Base-by-base conservation (phyloP, 2,888 invertebrate species). In the Arge pagana region DNA sequence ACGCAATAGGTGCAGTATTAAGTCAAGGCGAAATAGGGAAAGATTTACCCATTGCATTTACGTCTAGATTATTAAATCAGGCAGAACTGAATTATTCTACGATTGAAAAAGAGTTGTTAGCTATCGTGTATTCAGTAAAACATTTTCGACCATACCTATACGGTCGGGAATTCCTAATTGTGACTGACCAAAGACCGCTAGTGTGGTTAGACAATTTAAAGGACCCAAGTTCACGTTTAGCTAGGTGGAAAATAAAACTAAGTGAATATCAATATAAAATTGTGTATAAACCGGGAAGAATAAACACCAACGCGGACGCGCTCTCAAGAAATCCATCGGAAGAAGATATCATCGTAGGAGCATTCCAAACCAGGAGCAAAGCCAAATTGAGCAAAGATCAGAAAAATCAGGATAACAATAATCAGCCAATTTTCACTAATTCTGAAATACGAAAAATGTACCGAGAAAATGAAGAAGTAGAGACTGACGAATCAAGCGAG, bases 151-250 rank as follows among this genome's bases (percentile, higher is more conserved):
- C 57, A 8, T 66, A 67, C 50, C 18, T 67, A 4, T 56, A 56
- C 33, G 66, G 65, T 5, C 48, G 52, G 13, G 50, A 57, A 26
- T 65, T 68, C 26, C 55, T 15, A 10, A 39, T 68, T 8, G 54
- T 60, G 5, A 66, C 62, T 0, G 66, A 67, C 53, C 65, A 66
- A 37, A 40, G 37, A 45, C 58, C 64, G 1, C 35, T 65, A 24
- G 24, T 42, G 6, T 65, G 59, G 56, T 39, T 64, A 4, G 16
- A 55, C 8, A 40, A 36, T 7, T 42, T 56, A 4, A 61, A 56
- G 23, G 59, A 60, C 41, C 59, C 59, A 4, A 54, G 51, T 8
- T 57, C 56, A 1, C 31, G 57, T n/a, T 30, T 65, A 40, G 49
- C 52, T 0, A 19, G 64, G 15, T 66, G 64, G 62, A 37, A 45